A percentile compares a stretch with the other conserved stretches of the same genome.
phyloP scores from a whole-genome alignment of 2,888 invertebrate species.

The Sarcophaga caerulescens region DNA sequence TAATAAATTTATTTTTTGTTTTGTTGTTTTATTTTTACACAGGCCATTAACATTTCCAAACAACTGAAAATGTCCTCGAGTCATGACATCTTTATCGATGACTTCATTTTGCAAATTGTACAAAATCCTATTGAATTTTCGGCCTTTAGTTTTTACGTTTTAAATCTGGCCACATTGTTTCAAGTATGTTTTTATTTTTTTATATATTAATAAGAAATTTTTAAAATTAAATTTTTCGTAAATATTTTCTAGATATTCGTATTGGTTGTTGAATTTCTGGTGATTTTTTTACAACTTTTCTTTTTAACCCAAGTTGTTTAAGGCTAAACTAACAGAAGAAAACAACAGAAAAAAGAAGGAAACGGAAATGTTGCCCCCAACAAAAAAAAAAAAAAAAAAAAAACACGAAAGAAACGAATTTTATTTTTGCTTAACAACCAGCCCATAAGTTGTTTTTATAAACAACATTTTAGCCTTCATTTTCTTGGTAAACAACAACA shows the following conservation, averaged over 20 bases:
- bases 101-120: slow-evolving; percentile 72
- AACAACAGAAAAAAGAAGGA: neutral
- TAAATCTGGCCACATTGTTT: slow-evolving; percentile 71
- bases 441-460: slow-evolving; percentile 17
- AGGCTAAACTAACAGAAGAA: neutral
- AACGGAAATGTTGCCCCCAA: neutral
- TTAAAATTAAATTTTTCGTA: neutral
- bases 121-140: slow-evolving; percentile 72
- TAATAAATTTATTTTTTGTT: too few relatives aligned
- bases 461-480: slow-evolving; percentile 37
- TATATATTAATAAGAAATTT: neutral
- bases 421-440: neutral
- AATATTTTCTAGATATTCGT: slow-evolving; percentile 70
- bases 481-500: slow-evolving; percentile 21
- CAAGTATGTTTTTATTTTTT: slow-evolving; percentile 46
- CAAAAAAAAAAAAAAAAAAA: neutral
- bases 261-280: slow-evolving; percentile 70
- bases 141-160: slow-evolving; percentile 72
- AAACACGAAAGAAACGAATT: too few relatives aligned
- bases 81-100: slow-evolving; percentile 61
- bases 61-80: slow-evolving; percentile 38
- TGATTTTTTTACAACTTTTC: slow-evolving; percentile 48
- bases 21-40: neutral
- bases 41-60: slow-evolving; percentile 21
- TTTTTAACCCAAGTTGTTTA: slow-evolving; percentile 26